phyloP scores from a whole-genome alignment of 1,140 invertebrate genomes.

The Orchesella cincta region DNA sequence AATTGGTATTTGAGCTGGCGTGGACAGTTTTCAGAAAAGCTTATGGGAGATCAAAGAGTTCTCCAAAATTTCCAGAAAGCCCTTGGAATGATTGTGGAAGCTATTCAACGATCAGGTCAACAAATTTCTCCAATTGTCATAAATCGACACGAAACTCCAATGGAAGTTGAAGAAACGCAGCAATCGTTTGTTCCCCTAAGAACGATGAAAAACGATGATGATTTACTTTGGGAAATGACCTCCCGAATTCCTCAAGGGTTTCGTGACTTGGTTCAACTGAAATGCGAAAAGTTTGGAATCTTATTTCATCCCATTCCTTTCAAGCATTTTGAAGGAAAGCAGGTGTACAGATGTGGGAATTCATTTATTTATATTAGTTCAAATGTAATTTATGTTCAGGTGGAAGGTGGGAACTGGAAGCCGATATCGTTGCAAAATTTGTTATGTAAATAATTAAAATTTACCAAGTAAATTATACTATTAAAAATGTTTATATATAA shows the following conservation, averaged over 20 bases:
- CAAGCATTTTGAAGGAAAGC: constrained; percentile 75
- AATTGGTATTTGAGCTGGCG: constrained; percentile 91
- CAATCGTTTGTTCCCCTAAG: constrained; percentile 59
- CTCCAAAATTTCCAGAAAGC: constrained; percentile 80
- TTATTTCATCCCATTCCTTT: constrained; percentile 85
- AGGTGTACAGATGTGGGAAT: constrained; percentile 79
- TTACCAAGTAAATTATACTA: no score
- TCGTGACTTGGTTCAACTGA: constrained; percentile 83
- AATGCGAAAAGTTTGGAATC: constrained; percentile 83
- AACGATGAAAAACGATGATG: constrained; percentile 65
- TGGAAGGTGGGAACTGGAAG: constrained; percentile 66
- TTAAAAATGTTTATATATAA: no score
- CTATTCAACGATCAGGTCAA: constrained; percentile 63
- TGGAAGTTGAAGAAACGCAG: constrained; percentile 55
- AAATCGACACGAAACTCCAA: constrained; percentile 46
- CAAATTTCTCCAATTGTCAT: constrained; percentile 35
- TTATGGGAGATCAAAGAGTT: constrained; percentile 69
- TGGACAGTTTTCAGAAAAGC: constrained; percentile 68
- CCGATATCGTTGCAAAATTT: constrained; percentile 66
- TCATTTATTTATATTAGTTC: constrained; percentile 77
- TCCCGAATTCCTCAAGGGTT: constrained; percentile 72
- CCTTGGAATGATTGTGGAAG: constrained; percentile 86
- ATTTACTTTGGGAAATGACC: constrained; percentile 61
- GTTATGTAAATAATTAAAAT: no score
- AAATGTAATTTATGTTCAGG: constrained; percentile 69